Conservation (phyloP, 92 coral and sea anemone genomes). For the Ricordea florida region DNA sequence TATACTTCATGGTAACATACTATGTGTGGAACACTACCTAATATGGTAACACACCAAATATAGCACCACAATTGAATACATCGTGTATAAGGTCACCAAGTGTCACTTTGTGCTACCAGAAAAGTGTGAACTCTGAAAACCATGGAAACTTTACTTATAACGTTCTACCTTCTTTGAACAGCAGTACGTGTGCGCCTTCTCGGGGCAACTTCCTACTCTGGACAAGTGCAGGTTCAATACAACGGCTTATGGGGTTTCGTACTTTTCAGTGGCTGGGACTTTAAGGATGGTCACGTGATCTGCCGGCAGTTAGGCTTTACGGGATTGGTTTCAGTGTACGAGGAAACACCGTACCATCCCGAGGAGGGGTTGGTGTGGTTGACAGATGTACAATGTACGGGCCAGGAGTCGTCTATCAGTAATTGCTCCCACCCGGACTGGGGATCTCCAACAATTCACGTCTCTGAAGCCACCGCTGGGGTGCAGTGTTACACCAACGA, state of each 20-base stretch:
- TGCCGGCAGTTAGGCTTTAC: background rate
- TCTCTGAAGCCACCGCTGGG: too few relatives aligned
- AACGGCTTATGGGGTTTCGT: background rate
- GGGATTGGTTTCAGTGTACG: background rate
- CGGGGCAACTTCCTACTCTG: background rate
- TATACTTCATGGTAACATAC: too few relatives aligned
- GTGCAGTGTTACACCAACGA: too few relatives aligned
- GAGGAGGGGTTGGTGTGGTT: background rate
- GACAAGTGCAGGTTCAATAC: background rate
- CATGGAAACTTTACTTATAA: too few relatives aligned
- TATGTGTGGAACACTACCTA: too few relatives aligned
- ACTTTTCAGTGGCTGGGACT: background rate
- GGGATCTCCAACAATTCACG: too few relatives aligned
- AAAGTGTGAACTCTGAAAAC: too few relatives aligned
- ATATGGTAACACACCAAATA: too few relatives aligned
- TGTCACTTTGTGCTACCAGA: too few relatives aligned
- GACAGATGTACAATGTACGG: background rate
- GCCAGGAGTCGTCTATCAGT: background rate
- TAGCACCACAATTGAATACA: too few relatives aligned
- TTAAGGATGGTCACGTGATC: background rate
- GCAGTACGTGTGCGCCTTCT: background rate
- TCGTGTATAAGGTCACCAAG: too few relatives aligned
- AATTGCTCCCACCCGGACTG: background rate
- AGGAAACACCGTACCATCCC: background rate
- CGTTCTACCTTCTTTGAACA: background rate